phyloP scores from a whole-genome alignment of 2,113 vertebrate genomes.

The Leucosticte australis region DNA sequence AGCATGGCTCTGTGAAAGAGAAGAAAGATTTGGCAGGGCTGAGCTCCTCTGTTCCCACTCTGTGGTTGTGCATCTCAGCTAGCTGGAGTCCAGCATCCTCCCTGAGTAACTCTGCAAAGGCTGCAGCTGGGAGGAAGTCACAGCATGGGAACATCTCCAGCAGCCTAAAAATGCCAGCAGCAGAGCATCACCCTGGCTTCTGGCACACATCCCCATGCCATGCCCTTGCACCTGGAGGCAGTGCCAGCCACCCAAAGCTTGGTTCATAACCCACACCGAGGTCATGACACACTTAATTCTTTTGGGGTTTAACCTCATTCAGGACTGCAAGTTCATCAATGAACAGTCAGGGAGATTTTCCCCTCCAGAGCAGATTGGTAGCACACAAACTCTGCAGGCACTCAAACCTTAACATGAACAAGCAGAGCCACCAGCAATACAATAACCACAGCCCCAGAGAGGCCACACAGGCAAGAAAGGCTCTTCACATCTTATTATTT shows the following conservation, averaged over 20 bases:
- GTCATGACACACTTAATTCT: not conserved
- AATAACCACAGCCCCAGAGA: not conserved
- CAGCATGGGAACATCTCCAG: not conserved
- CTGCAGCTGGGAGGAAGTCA: conserved; percentile 38
- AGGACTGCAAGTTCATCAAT: not conserved
- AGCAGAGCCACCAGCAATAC: not conserved
- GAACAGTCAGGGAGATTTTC: not conserved
- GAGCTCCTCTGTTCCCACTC: not conserved
- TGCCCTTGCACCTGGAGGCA: not conserved
- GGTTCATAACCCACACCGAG: not conserved
- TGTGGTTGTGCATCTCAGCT: not conserved
- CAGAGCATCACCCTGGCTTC: not conserved
- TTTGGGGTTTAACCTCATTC: not conserved
- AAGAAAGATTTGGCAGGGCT: not conserved
- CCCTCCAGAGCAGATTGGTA: not conserved
- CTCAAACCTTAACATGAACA: not conserved
- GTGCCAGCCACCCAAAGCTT: not conserved
- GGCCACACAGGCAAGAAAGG: not conserved
- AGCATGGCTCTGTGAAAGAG: not conserved
- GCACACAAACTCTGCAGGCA: not conserved
- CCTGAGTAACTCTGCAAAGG: not conserved
- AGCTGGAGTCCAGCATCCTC: not conserved
- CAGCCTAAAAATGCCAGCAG: not conserved
- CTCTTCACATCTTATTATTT: not conserved
- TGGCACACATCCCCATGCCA: fast-evolving